phyloP scores from a whole-genome alignment of 2,888 invertebrate species.

The Amphipyra berbera region DNA sequence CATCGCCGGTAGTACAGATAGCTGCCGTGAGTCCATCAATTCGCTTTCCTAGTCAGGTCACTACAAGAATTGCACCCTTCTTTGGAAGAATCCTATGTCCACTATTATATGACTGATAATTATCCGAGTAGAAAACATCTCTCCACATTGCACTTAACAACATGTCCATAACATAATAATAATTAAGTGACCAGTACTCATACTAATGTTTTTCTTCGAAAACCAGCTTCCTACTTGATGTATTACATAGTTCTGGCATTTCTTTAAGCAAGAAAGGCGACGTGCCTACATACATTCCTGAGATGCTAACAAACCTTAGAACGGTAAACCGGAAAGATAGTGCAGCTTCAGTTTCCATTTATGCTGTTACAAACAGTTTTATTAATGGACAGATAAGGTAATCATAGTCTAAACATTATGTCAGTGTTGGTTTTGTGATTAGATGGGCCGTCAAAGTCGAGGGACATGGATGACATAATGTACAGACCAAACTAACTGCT shows the following conservation, averaged over 20 bases:
- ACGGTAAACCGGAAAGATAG: slow-evolving; percentile 33
- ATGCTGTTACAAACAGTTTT: slow-evolving; percentile 22
- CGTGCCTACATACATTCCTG: slow-evolving; percentile 43
- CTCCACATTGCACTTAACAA: slow-evolving; percentile 28
- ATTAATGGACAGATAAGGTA: slow-evolving; percentile 52
- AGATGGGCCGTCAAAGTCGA: slow-evolving; percentile 24
- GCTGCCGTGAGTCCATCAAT: no score
- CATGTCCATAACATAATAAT: slow-evolving; percentile 33
- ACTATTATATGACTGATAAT: background rate
- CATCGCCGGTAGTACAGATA: no score
- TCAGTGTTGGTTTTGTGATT: slow-evolving; percentile 46
- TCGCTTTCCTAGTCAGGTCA: no score
- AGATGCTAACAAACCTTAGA: slow-evolving; percentile 24
- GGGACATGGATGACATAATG: background rate
- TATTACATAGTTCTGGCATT: slow-evolving; percentile 37
- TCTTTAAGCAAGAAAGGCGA: slow-evolving; percentile 27
- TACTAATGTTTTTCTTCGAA: slow-evolving; percentile 43
- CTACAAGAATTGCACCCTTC: no score
- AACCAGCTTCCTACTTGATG: slow-evolving; percentile 25
- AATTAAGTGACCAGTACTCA: slow-evolving; percentile 44
- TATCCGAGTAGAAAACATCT: slow-evolving; percentile 33
- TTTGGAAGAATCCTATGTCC: no score
- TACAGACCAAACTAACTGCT: background rate
- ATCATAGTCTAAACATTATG: slow-evolving; percentile 56
- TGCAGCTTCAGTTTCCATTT: slow-evolving; percentile 16